Evolutionary conservation across 2,888 invertebrate genomes (phyloP).

Genomic region (Hemicrepidius hirtus): DNA sequence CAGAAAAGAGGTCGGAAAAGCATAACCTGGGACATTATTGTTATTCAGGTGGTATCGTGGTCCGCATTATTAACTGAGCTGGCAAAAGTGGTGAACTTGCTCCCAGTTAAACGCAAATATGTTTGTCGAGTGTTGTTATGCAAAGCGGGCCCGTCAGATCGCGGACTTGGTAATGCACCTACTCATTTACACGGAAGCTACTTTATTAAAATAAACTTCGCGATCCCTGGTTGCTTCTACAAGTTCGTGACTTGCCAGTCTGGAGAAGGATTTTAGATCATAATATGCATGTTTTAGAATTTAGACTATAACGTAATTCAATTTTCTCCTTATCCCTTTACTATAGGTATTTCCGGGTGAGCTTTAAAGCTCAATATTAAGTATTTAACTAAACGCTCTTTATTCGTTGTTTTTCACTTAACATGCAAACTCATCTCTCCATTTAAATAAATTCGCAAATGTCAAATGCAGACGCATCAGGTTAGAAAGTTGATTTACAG

Average conservation of each 20-base stretch:
- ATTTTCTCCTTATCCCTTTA: slow-evolving; percentile 45
- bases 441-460: slow-evolving; percentile 9
- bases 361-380: slow-evolving; percentile 33
- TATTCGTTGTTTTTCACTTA: slow-evolving; percentile 11
- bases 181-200: slow-evolving; percentile 51
- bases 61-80: slow-evolving; percentile 45
- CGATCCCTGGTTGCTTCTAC: slow-evolving; percentile 41
- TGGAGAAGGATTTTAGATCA: slow-evolving; percentile 46
- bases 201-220: slow-evolving; percentile 53
- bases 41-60: slow-evolving; percentile 43
- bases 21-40: slow-evolving; percentile 25
- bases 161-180: slow-evolving; percentile 44
- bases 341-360: slow-evolving; percentile 23
- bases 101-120: slow-evolving; percentile 47
- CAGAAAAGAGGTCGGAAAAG: slow-evolving; percentile 17
- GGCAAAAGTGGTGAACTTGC: slow-evolving; percentile 42
- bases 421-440: slow-evolving; percentile 20
- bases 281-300: slow-evolving; percentile 50
- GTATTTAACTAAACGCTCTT: slow-evolving; percentile 27
- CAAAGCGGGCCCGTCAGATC: slow-evolving; percentile 48
- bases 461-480: slow-evolving; percentile 18
- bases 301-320: slow-evolving; percentile 47
- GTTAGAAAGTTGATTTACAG: background rate
- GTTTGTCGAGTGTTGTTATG: slow-evolving; percentile 49
- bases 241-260: slow-evolving; percentile 46